Conservation (phyloP, 2,797 vertebrate species). For the Enteromius unitaeniatus region DNA sequence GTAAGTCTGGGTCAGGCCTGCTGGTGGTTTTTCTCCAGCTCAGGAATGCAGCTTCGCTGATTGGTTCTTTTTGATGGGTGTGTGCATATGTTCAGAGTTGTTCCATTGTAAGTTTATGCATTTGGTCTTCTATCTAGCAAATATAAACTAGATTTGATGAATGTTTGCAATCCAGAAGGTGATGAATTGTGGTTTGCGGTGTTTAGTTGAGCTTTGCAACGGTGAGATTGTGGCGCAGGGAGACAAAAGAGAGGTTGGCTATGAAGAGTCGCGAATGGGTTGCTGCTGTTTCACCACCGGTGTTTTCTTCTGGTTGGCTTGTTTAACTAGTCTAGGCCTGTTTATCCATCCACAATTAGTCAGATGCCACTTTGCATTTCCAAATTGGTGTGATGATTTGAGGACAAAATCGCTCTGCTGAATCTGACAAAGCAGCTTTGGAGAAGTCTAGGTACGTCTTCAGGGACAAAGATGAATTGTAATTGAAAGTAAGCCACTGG, state of each 20-base stretch:
- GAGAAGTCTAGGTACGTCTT: not conserved
- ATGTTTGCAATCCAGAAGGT: not conserved
- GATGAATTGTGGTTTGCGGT: not conserved
- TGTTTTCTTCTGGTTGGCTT: not conserved
- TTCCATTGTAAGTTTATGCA: not conserved
- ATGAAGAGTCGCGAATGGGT: not conserved
- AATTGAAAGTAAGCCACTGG: not conserved
- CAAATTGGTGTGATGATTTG: not conserved
- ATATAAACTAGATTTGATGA: not conserved
- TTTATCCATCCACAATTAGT: not conserved
- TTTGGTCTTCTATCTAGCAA: not conserved
- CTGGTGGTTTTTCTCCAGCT: not conserved
- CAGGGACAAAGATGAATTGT: too few relatives aligned
- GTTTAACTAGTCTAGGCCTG: not conserved
- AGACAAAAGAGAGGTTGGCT: not conserved
- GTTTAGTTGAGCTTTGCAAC: not conserved
- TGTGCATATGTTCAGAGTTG: not conserved
- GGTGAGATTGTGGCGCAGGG: not conserved
- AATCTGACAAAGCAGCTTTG: not conserved
- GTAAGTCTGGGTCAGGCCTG: slow-evolving; percentile 54
- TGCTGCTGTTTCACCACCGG: not conserved
- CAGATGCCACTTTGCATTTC: not conserved
- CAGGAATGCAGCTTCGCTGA: not conserved
- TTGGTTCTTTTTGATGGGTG: not conserved
- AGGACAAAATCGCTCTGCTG: not conserved